Conservation (phyloP, 53 echinoderm and acorn worm genomes). For the Paelopatides confundens region DNA sequence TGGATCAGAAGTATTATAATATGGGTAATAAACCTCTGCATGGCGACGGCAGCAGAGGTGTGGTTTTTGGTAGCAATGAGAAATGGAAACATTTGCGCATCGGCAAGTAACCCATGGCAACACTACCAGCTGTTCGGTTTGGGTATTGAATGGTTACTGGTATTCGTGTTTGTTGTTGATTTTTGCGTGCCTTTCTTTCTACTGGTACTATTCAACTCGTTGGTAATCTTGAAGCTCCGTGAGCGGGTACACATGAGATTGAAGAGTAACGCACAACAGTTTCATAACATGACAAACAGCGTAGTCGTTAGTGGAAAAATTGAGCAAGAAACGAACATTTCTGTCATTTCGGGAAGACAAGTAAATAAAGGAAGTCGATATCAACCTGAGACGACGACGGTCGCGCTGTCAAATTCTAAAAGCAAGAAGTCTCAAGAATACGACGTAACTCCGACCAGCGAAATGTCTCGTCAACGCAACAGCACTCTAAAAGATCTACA, state of each 20-base stretch:
- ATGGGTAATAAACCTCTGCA: background rate
- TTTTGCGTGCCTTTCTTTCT: slow-evolving; percentile 12
- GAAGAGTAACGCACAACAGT: background rate
- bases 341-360: background rate
- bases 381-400: background rate
- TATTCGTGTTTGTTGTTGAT: background rate
- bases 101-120: background rate
- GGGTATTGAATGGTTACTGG: slow-evolving; percentile 13
- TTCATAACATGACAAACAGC: background rate
- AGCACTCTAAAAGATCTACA: background rate
- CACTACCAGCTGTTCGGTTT: slow-evolving; percentile 5
- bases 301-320: background rate
- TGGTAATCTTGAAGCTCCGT: slow-evolving; percentile 27
- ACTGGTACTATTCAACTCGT: slow-evolving; percentile 1
- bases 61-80: background rate
- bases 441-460: too few species aligned
- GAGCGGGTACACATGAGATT: background rate
- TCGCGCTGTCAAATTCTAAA: background rate
- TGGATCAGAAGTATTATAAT: background rate
- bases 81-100: background rate
- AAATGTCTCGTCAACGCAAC: background rate
- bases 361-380: background rate
- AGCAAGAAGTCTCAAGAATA: background rate
- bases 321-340: background rate
- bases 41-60: background rate